Evolutionary conservation across 2,797 vertebrate genomes (phyloP).

Genomic region (Aselliscus stoliczkanus): DNA sequence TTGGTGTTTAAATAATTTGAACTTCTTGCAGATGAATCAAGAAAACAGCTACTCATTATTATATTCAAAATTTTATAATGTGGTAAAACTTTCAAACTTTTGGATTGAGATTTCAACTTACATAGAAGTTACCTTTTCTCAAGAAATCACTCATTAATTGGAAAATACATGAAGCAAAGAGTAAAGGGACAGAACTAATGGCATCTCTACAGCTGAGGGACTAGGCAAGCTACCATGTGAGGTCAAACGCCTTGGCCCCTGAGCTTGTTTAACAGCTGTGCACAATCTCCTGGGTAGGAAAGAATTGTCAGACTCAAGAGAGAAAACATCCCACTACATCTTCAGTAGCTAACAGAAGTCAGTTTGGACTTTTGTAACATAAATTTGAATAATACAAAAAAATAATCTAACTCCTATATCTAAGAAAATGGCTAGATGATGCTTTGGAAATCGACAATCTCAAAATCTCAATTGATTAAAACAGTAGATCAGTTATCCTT

Average conservation of each 20-base stretch:
- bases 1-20: not conserved
- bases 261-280: not conserved
- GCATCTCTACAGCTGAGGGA: not conserved
- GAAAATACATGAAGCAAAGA: not conserved
- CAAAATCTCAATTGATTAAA: not conserved
- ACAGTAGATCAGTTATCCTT: not conserved
- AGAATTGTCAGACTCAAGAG: not conserved
- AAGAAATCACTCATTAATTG: not conserved
- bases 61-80: not conserved
- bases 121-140: not conserved
- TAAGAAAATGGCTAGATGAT: not conserved
- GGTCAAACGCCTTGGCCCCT: not conserved
- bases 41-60: not conserved
- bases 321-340: not conserved
- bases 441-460: not conserved
- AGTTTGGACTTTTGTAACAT: not conserved
- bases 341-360: not conserved
- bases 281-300: not conserved
- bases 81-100: not conserved
- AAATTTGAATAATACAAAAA: not conserved
- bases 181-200: not conserved
- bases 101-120: not conserved
- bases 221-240: not conserved
- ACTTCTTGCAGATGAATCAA: not conserved
- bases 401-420: not conserved